Conservation (phyloP, 2,888 invertebrate genomes). For the Alloplasta piceator region DNA sequence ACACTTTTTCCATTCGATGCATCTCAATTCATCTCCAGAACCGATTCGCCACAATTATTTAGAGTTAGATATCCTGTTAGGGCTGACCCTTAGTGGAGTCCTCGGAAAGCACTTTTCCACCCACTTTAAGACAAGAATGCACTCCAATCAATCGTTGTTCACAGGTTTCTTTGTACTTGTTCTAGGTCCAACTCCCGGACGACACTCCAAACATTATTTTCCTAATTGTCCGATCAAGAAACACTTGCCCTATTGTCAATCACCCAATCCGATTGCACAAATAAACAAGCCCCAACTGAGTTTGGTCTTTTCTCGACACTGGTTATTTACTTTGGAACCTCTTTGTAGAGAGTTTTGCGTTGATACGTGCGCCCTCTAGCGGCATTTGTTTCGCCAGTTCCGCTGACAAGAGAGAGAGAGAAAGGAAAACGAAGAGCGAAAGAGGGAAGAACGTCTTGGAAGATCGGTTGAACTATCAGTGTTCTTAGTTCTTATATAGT, state of each 20-base stretch:
- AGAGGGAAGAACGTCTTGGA: conserved; percentile 36
- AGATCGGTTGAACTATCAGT: conserved; percentile 68
- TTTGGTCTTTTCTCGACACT: neutral
- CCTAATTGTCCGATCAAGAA: neutral
- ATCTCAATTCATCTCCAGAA: too few species aligned
- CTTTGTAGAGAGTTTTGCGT: neutral
- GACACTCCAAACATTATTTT: neutral
- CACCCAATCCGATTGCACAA: too few species aligned
- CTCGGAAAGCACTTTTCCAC: neutral
- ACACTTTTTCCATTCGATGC: neutral
- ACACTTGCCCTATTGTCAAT: neutral
- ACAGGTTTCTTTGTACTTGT: neutral
- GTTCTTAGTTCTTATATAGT: conserved; percentile 70
- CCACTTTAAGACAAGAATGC: neutral
- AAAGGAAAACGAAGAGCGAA: neutral
- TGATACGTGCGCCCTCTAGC: conserved; percentile 39
- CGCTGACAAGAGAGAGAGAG: neutral
- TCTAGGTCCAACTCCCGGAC: neutral
- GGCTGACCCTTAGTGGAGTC: too few species aligned
- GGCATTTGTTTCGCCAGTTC: conserved; percentile 10
- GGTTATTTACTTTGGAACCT: neutral
- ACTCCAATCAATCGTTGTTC: neutral
- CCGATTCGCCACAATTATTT: too few species aligned
- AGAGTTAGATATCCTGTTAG: too few species aligned
- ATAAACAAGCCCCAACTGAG: too few species aligned